phyloP scores from a whole-genome alignment of 2,113 vertebrate genomes.

The Daboia siamensis region DNA sequence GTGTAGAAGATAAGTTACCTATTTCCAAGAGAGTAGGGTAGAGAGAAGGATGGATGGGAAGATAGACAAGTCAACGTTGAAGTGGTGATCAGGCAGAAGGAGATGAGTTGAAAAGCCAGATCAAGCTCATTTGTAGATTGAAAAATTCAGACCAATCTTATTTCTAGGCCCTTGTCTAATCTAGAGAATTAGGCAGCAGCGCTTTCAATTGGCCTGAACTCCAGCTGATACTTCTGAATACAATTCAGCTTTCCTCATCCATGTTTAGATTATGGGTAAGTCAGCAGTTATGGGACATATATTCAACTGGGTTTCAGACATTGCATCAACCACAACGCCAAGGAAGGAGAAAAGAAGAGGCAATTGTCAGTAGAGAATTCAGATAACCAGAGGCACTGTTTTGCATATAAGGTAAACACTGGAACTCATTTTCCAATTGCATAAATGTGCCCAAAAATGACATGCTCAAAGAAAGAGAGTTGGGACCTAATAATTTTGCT shows the following conservation, averaged over 20 bases:
- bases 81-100: neutral
- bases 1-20: neutral
- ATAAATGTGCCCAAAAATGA: neutral
- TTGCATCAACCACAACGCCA: neutral
- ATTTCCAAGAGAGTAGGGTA: neutral
- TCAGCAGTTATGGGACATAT: neutral
- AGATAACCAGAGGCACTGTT: neutral
- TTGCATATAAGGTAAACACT: neutral
- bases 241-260: neutral
- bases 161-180: neutral
- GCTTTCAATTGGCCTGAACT: neutral
- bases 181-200: neutral
- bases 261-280: neutral
- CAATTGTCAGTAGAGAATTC: neutral
- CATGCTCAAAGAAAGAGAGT: neutral
- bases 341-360: neutral
- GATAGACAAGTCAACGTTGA: neutral
- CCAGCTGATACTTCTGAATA: neutral
- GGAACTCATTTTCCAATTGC: neutral
- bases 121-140: neutral
- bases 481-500: neutral
- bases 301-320: neutral
- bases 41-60: neutral
- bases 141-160: neutral
- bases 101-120: neutral